Base-by-base conservation (phyloP, 2,888 invertebrate genomes). In the Scrobipalpa atriplicella region DNA sequence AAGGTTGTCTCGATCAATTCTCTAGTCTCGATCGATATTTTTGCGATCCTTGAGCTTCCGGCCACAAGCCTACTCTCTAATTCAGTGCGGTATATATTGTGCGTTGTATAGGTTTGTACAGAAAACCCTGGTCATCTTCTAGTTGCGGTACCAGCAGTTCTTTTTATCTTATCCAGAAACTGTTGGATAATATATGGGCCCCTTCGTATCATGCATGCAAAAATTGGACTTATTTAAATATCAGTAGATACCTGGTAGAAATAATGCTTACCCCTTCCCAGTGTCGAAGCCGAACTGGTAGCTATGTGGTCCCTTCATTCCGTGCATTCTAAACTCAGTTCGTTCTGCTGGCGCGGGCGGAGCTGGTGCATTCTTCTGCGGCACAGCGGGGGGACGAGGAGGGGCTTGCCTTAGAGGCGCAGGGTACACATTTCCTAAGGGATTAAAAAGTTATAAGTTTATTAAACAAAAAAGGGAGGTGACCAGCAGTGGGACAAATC, bases 241-340 rank as follows among this genome's bases (percentile, higher is more conserved):
- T 9, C 9, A 41, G 41, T 9, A 1, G 11, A 13, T 13, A 3
- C 13, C 3, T 3, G 43, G 13, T 11, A 13, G 1, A n/a, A 0
- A 1, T 60, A n/a, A 6, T 16, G 19, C 80, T 93, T 92, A 97
- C 97, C 97, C 97, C 89, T 95, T 95, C 77, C 97, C 97, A 63
- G 97, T 97, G 81, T 97, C 96, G 84, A 94, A 97, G 77, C 97
- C 97, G 85, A 96, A 97, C 85, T 97, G 95, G 84, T 97, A 97
- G 73, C 96, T 95, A 79, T 96, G 94, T 0, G 97, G 97, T 58
- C 97, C 97, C 73, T 95, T 94, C 88, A 96, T 95, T 71, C 97
- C 97, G 76, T 96, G 95, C 92, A 97, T 95, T 79, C 97, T 96
- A 92, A 97, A 97, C 81, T 95, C 95, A 5, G 96, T 93, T 67